Conservation (phyloP, 2,888 invertebrate species). For the Drosophila mimica region DNA sequence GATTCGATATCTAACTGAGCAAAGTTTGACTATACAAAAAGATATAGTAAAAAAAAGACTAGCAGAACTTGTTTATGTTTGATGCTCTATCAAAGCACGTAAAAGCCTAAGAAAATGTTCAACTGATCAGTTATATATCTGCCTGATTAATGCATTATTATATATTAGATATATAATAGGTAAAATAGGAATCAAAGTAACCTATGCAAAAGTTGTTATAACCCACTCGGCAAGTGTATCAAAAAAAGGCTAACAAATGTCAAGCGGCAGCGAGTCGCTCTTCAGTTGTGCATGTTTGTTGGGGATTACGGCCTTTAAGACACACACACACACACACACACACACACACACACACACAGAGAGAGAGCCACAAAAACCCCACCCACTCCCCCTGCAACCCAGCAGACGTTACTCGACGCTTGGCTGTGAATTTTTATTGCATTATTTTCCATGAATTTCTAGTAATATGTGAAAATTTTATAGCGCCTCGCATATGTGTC, state of each 20-base stretch:
- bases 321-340: conserved; percentile 12
- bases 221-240: conserved; percentile 23
- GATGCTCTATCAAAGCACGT: not conserved
- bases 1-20: not conserved
- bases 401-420: conserved; percentile 29
- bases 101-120: not conserved
- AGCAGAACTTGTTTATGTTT: not conserved
- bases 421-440: conserved; percentile 84
- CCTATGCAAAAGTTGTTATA: not conserved
- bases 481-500: conserved; percentile 51
- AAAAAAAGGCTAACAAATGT: conserved; percentile 41
- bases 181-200: not conserved
- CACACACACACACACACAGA: too few species aligned
- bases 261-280: conserved; percentile 25
- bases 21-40: not conserved
- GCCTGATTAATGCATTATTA: too few species aligned
- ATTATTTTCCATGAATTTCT: conserved; percentile 83
- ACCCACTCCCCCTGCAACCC: not conserved
- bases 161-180: too few species aligned
- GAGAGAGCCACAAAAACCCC: not conserved
- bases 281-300: conserved; percentile 25
- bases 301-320: conserved; percentile 61
- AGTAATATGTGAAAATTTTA: conserved; percentile 77
- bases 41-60: not conserved
- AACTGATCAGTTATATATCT: not conserved